These are phyloP conservation scores for Chrysodeixis includens DNA, from an alignment of 2,888 invertebrate genomes.

Conservation along the genomic window DNA sequence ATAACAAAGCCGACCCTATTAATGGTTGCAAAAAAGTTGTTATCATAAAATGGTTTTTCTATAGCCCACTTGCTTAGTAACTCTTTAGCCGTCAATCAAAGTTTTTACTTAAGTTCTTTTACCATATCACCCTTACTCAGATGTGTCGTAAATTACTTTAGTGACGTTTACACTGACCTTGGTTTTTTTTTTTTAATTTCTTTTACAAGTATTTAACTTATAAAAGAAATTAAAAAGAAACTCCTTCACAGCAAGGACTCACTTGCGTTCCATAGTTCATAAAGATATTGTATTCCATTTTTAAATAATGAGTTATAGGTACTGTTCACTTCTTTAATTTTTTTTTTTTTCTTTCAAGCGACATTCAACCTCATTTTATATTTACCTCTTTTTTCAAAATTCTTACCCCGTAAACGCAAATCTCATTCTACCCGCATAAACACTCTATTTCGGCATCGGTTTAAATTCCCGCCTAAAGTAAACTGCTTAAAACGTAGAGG, in stretches of 20 bases:
- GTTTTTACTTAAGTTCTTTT: slow-evolving; percentile 14
- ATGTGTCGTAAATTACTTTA: too few species aligned
- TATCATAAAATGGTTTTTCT: not conserved
- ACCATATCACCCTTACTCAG: not conserved
- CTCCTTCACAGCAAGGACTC: too few species aligned
- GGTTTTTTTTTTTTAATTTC: too few species aligned
- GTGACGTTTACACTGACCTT: not conserved
- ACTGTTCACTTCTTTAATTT: too few species aligned
- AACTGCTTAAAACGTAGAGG: slow-evolving; percentile 43
- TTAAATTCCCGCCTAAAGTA: slow-evolving; percentile 14
- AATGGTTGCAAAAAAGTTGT: slow-evolving; percentile 18
- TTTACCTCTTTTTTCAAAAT: not conserved
- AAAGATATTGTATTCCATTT: not conserved
- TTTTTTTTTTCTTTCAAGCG: too few species aligned
- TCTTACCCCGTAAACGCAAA: not conserved
- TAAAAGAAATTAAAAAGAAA: too few species aligned
- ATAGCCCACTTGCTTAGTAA: slow-evolving; percentile 1
- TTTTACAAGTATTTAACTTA: too few species aligned
- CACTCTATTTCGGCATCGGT: slow-evolving; percentile 20
- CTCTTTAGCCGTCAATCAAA: slow-evolving; percentile 25
- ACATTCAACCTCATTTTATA: too few species aligned
- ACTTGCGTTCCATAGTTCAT: too few species aligned
- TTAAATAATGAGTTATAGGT: too few species aligned
- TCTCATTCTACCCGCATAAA: slow-evolving; percentile 12
- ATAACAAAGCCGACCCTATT: not conserved